Percentiles rank a stretch among this genome's conserved stretches.
These are phyloP conservation scores for Dallia pectoralis DNA, from an alignment of 2,797 vertebrate genomes.

Conservation along the genomic window DNA sequence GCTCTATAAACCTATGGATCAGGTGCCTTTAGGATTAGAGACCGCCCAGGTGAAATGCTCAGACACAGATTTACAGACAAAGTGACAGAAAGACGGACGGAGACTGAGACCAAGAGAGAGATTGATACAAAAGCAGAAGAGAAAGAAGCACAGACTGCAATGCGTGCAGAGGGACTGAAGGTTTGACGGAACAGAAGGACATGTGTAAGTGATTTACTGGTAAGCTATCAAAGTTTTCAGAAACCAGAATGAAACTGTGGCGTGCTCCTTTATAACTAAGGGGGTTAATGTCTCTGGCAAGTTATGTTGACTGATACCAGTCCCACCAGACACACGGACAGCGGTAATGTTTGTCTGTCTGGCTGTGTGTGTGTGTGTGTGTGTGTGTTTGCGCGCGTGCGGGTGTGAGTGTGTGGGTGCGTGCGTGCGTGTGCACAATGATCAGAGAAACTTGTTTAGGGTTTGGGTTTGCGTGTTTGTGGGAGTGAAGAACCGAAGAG, in stretches of 20 bases:
- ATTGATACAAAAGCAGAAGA: background rate
- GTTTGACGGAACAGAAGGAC: slow-evolving; percentile 7
- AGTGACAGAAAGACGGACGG: background rate
- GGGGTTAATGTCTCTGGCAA: background rate
- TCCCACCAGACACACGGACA: background rate
- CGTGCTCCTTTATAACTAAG: background rate
- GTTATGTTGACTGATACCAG: background rate
- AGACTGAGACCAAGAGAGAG: background rate
- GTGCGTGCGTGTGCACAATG: background rate
- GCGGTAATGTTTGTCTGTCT: background rate
- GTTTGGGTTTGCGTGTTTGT: too few relatives aligned
- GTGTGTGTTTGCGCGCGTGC: background rate
- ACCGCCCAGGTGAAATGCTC: slow-evolving; percentile 39
- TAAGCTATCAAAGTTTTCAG: background rate
- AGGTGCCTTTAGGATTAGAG: slow-evolving; percentile 29
- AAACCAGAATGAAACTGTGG: background rate
- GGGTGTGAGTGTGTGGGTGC: background rate
- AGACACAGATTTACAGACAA: slow-evolving; percentile 31
- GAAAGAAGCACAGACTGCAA: background rate
- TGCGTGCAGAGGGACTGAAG: background rate
- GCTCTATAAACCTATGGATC: slow-evolving; percentile 20
- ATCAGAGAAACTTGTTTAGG: background rate
- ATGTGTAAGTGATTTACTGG: slow-evolving; percentile 14
- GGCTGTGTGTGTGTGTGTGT: background rate
- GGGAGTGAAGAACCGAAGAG: background rate